Conservation (phyloP, 2,113 vertebrate species). For the Numida meleagris region DNA sequence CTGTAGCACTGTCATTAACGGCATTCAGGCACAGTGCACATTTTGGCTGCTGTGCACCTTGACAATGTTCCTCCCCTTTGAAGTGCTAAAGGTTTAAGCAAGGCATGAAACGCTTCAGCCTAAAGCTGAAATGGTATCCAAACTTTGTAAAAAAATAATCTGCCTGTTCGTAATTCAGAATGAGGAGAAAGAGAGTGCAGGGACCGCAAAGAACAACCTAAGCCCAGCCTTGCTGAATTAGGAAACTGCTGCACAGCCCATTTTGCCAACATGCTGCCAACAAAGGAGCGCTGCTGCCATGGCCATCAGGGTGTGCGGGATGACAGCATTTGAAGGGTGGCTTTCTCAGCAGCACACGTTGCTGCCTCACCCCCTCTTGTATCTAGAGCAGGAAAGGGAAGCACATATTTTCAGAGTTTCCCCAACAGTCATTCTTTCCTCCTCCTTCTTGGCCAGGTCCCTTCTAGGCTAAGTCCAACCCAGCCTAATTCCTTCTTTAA, state of each 20-base stretch:
- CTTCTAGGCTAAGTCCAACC: background rate
- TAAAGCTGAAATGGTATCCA: background rate
- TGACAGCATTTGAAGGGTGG: background rate
- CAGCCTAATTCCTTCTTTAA: background rate
- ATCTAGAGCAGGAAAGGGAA: slow-evolving; percentile 31
- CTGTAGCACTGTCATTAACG: background rate
- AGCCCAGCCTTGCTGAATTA: background rate
- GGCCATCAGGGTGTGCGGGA: background rate
- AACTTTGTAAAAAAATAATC: background rate
- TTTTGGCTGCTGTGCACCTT: background rate
- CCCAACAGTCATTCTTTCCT: background rate
- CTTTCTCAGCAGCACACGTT: background rate
- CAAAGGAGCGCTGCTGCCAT: slow-evolving; percentile 5
- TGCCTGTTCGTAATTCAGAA: background rate
- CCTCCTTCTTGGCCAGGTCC: background rate
- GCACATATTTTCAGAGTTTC: background rate
- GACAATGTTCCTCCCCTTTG: background rate
- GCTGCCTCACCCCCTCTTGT: background rate
- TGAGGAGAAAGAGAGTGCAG: background rate
- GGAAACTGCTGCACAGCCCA: background rate
- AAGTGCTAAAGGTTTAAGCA: background rate
- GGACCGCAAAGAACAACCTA: background rate
- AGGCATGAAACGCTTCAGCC: background rate
- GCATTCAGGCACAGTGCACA: accelerated
- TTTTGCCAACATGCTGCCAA: background rate